Conservation (phyloP, 2,797 vertebrate species). For the Coregonus sp. region DNA sequence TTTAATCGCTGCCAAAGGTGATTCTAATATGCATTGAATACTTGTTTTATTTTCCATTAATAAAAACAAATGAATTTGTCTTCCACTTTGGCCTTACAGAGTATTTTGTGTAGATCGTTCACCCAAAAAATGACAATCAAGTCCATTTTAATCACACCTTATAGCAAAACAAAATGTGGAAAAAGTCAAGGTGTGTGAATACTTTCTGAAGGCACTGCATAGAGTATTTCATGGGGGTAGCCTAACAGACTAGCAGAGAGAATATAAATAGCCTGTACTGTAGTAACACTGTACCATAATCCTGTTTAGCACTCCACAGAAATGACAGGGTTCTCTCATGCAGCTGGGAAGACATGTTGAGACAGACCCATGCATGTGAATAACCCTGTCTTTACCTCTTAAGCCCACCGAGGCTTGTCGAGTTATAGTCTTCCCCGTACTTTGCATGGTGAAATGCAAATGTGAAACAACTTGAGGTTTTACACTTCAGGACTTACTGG, state of each 20-base stretch:
- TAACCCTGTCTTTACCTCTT: neutral
- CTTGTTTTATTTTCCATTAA: no score
- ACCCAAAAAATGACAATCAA: no score
- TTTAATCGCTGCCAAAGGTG: no score
- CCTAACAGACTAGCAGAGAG: constrained; percentile 6
- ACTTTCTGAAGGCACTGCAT: no score
- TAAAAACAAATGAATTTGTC: no score
- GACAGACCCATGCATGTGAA: neutral
- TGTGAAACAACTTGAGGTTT: constrained; percentile 1
- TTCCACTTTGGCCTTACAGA: no score
- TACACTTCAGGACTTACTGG: neutral
- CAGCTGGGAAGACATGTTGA: constrained; percentile 2
- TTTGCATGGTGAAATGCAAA: neutral
- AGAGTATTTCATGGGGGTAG: neutral
- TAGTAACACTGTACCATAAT: neutral
- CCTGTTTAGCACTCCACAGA: neutral
- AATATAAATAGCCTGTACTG: neutral
- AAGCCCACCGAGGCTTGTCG: neutral
- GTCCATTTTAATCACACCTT: no score
- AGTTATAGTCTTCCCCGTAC: neutral
- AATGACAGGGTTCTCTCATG: neutral
- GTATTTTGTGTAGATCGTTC: no score
- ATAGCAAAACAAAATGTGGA: no score
- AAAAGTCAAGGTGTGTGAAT: no score
- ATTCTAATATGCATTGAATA: no score